These are phyloP conservation scores for Forbesichthys papilliferus DNA, from an alignment of 2,113 vertebrate species.

Conservation along the genomic window DNA sequence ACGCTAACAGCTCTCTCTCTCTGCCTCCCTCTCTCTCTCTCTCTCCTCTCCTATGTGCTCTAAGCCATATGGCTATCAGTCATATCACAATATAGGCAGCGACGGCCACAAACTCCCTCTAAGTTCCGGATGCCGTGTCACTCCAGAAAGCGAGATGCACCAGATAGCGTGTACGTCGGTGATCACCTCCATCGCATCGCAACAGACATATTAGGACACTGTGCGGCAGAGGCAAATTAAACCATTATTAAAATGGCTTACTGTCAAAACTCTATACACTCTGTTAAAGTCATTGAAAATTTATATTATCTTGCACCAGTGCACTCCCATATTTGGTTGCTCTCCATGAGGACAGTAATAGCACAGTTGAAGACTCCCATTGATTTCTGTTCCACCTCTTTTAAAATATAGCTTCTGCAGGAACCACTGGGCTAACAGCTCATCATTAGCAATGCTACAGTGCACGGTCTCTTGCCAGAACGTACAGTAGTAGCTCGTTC, in stretches of 20 bases:
- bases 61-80: not conserved
- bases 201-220: not conserved
- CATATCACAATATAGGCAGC: not conserved
- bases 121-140: constrained; percentile 9
- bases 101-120: constrained; percentile 5
- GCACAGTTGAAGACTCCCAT: constrained; percentile 33
- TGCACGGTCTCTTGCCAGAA: constrained; percentile 44
- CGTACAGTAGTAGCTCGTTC: constrained; percentile 27
- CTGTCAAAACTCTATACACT: constrained; percentile 13
- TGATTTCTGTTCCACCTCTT: constrained; percentile 25
- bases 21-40: no score
- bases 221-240: constrained; percentile 1
- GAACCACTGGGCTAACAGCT: constrained; percentile 42
- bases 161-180: not conserved
- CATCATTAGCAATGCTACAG: constrained; percentile 59
- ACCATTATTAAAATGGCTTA: constrained; percentile 24
- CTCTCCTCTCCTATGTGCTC: not conserved
- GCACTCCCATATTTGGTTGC: constrained; percentile 24
- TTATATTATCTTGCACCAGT: constrained; percentile 1
- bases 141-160: constrained; percentile 5
- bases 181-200: not conserved
- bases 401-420: constrained; percentile 27
- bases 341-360: constrained; percentile 44
- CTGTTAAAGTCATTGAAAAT: constrained; percentile 13
- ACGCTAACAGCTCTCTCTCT: not conserved